A percentile compares a stretch with the other conserved stretches of the same genome.
These are phyloP conservation scores for Hydrochoerus hydrochaeris DNA, from an alignment of 2,113 vertebrate species.

Conservation along the genomic window DNA sequence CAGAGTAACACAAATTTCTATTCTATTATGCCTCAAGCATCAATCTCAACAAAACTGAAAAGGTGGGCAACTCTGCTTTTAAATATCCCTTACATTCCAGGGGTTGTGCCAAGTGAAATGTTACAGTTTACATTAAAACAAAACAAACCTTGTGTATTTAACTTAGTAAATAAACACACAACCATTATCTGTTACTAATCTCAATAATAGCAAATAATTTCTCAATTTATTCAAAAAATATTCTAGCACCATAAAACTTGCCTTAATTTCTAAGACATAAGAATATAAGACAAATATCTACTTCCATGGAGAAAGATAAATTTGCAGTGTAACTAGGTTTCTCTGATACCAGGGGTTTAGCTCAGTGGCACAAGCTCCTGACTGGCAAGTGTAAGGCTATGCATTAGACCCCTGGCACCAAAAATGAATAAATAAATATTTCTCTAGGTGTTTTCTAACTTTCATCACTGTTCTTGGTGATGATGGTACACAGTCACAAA, in stretches of 20 bases:
- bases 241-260: neutral
- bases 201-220: neutral
- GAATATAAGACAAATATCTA: neutral
- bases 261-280: neutral
- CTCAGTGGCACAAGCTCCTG: too few relatives aligned
- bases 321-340: neutral
- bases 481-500: neutral
- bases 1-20: slow-evolving; percentile 13
- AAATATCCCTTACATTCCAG: slow-evolving; percentile 49
- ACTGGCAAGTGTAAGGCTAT: too few relatives aligned
- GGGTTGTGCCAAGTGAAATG: slow-evolving; percentile 30
- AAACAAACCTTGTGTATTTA: neutral
- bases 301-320: neutral
- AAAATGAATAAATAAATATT: too few relatives aligned
- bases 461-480: neutral
- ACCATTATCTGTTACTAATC: slow-evolving; percentile 1
- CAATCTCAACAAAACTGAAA: slow-evolving; percentile 40
- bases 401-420: too few relatives aligned
- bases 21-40: slow-evolving; percentile 38
- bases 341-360: too few relatives aligned
- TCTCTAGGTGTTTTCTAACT: neutral
- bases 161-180: slow-evolving; percentile 20
- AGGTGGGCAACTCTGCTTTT: slow-evolving; percentile 20
- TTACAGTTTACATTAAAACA: neutral
- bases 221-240: slow-evolving; percentile 32